These are phyloP conservation scores for Dromaius novaehollandiae DNA, from an alignment of 2,113 vertebrate species.

Conservation along the genomic window DNA sequence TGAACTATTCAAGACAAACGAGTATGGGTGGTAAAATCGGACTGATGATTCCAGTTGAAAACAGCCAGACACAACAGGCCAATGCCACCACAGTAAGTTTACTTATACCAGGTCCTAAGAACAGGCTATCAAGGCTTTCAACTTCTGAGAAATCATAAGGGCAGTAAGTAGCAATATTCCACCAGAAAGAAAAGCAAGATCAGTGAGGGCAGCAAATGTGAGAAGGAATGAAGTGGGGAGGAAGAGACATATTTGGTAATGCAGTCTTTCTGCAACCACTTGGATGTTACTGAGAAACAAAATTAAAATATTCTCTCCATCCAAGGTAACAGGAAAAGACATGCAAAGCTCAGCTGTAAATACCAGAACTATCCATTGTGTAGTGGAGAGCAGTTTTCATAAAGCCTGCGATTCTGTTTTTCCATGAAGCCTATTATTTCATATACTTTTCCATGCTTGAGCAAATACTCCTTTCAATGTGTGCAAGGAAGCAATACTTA, in stretches of 20 bases:
- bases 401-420: not conserved
- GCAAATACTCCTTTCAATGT: not conserved
- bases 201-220: not conserved
- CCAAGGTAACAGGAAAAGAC: not conserved
- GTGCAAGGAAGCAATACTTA: not conserved
- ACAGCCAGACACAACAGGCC: not conserved
- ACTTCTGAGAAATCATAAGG: not conserved
- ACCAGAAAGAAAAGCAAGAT: not conserved
- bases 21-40: not conserved
- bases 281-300: not conserved
- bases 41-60: not conserved
- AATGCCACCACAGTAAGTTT: not conserved
- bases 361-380: not conserved
- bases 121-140: not conserved
- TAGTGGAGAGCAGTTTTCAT: not conserved
- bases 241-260: not conserved
- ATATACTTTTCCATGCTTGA: not conserved
- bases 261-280: not conserved
- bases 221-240: not conserved
- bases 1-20: not conserved
- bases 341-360: not conserved
- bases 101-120: not conserved
- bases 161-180: not conserved
- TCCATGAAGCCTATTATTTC: not conserved
- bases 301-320: not conserved